These are phyloP conservation scores for Chelmon rostratus DNA, from an alignment of 2,797 vertebrate genomes.

Conservation along the genomic window DNA sequence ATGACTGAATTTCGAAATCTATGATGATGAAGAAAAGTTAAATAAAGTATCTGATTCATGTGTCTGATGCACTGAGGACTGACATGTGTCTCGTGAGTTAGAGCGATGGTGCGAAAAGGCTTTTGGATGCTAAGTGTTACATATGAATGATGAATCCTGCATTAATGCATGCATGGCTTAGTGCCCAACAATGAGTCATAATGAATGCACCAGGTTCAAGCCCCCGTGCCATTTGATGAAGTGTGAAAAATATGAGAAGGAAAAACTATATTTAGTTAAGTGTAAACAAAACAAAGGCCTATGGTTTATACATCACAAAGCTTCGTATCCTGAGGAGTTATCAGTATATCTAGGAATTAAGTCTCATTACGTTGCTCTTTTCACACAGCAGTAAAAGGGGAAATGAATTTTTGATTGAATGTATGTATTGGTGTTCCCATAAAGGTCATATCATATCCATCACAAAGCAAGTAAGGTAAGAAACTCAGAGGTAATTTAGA, in stretches of 20 bases:
- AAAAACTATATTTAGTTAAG: slow-evolving; percentile 11
- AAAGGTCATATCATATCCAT: neutral
- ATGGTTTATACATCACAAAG: neutral
- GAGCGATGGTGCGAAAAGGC: neutral
- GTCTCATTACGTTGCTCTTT: neutral
- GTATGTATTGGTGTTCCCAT: too few species aligned
- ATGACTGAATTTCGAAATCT: slow-evolving; percentile 52
- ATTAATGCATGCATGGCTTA: slow-evolving; percentile 12
- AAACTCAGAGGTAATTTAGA: neutral
- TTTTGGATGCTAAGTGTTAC: neutral
- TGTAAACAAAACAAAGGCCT: slow-evolving; percentile 18
- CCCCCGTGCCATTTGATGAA: slow-evolving; percentile 4
- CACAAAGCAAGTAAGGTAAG: neutral
- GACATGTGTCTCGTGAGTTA: slow-evolving; percentile 6
- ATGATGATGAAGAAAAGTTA: slow-evolving; percentile 43
- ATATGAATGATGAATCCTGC: slow-evolving; percentile 26
- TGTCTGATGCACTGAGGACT: slow-evolving; percentile 27
- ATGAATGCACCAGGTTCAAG: slow-evolving; percentile 26
- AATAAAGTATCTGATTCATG: slow-evolving; percentile 64
- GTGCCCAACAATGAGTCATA: slow-evolving; percentile 12
- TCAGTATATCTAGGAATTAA: neutral
- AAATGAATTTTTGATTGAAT: slow-evolving; percentile 14
- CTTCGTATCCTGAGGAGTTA: neutral
- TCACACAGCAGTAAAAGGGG: neutral
- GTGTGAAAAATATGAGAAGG: neutral